These are phyloP conservation scores for Rhea americana DNA, from an alignment of 2,113 vertebrate genomes.

Conservation along the genomic window DNA sequence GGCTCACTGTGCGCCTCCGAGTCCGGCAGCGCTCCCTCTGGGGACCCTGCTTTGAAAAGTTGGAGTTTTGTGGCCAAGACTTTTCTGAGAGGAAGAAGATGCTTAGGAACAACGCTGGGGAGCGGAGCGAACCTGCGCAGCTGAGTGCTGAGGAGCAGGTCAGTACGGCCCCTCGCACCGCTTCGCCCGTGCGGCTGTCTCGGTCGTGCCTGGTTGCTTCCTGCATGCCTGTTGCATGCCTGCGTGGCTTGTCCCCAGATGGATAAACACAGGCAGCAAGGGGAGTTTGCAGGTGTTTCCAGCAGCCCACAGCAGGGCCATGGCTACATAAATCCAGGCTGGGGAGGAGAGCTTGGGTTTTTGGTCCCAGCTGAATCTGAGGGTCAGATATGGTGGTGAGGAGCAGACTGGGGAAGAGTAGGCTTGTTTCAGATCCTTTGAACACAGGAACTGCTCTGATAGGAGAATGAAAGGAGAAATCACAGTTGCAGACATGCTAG, in stretches of 20 bases:
- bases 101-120: background rate
- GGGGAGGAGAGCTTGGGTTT: background rate
- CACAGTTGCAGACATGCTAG: rapidly evolving
- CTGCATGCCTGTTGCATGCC: background rate
- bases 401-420: rapidly evolving
- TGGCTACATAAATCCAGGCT: background rate
- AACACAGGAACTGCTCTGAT: background rate
- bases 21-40: background rate
- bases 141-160: slow-evolving; percentile 12
- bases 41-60: background rate
- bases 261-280: background rate
- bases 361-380: rapidly evolving
- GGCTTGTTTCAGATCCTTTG: background rate
- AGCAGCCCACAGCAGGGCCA: background rate
- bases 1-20: rapidly evolving
- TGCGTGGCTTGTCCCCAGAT: background rate
- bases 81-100: background rate
- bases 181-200: background rate
- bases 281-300: background rate
- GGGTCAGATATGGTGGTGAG: rapidly evolving
- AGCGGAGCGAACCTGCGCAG: background rate
- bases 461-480: background rate
- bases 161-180: background rate
- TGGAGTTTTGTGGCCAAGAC: background rate
- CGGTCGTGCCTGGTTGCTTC: background rate